These are phyloP conservation scores for Dasysyrphus albostriatus DNA, from an alignment of 2,888 invertebrate species.

Conservation along the genomic window DNA sequence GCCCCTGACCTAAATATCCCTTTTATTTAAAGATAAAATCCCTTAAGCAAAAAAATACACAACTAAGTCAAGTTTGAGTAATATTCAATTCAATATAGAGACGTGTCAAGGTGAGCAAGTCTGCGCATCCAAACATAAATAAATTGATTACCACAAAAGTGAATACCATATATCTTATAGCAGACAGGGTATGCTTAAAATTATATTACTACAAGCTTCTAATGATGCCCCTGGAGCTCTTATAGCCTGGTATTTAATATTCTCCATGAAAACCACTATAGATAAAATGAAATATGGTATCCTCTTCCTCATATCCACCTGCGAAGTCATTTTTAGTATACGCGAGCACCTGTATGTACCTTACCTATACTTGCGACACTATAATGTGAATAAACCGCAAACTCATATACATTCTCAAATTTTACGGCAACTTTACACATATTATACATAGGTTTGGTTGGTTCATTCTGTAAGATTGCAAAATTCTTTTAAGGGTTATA, in stretches of 20 bases:
- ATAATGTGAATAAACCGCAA: not conserved
- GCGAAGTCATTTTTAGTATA: not conserved
- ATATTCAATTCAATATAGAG: not conserved
- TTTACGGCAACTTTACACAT: not conserved
- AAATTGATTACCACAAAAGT: not conserved
- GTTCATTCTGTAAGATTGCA: slow-evolving; percentile 8
- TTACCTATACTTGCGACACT: not conserved
- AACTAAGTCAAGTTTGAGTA: not conserved
- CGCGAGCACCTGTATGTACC: too few species aligned
- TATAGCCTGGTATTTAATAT: slow-evolving; percentile 3
- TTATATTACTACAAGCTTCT: not conserved
- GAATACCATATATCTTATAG: not conserved
- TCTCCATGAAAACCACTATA: slow-evolving; percentile 21
- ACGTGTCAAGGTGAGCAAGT: not conserved
- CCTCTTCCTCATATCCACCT: not conserved
- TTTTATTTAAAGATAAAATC: not conserved
- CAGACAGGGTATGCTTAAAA: not conserved
- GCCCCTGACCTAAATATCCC: too few species aligned
- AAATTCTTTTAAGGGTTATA: slow-evolving; percentile 4
- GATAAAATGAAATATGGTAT: slow-evolving; percentile 7
- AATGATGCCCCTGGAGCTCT: slow-evolving; percentile 19
- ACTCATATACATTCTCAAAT: slow-evolving; percentile 1
- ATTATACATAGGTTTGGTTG: slow-evolving; percentile 9
- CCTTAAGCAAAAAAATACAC: not conserved
- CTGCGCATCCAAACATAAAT: not conserved